Percentiles rank a stretch among this genome's conserved stretches.
Conservation (phyloP, 1,140 invertebrate genomes). For the Laodelphax striatellus region DNA sequence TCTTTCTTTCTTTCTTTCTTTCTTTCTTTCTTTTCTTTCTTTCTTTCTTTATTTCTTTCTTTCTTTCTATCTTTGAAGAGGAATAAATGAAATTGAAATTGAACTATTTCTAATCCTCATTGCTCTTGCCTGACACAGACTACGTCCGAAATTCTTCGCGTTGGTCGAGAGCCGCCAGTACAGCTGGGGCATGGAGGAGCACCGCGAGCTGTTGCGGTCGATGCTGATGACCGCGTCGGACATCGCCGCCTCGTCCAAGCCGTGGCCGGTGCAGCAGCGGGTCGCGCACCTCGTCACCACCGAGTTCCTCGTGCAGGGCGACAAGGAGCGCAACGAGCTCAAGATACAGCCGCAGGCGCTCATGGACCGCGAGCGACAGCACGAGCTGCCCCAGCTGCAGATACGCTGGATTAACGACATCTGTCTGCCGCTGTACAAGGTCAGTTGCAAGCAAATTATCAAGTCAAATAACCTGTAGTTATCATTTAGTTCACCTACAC, state of each 20-base stretch:
- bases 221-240: conserved; percentile 61
- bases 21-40: too few species aligned
- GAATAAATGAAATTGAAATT: too few species aligned
- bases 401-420: conserved; percentile 34
- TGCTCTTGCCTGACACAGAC: conserved; percentile 28
- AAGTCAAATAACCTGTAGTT: too few species aligned
- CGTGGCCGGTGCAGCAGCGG: conserved; percentile 47
- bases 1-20: too few species aligned
- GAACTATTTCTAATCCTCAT: too few species aligned
- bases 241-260: conserved; percentile 51
- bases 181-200: conserved; percentile 39
- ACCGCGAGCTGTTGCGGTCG: conserved; percentile 38
- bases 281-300: conserved; percentile 33
- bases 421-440: conserved; percentile 34
- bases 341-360: conserved; percentile 35
- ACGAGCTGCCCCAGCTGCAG: conserved; percentile 34
- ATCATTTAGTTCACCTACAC: too few species aligned
- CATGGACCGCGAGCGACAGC: conserved; percentile 33
- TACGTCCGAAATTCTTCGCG: conserved; percentile 41
- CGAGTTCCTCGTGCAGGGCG: conserved; percentile 40
- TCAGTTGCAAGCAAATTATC: too few species aligned
- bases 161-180: conserved; percentile 36
- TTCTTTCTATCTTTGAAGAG: too few species aligned
- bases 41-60: too few species aligned
- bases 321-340: conserved; percentile 48